Conservation (phyloP, 2,888 invertebrate species). For the Axea sp. region DNA sequence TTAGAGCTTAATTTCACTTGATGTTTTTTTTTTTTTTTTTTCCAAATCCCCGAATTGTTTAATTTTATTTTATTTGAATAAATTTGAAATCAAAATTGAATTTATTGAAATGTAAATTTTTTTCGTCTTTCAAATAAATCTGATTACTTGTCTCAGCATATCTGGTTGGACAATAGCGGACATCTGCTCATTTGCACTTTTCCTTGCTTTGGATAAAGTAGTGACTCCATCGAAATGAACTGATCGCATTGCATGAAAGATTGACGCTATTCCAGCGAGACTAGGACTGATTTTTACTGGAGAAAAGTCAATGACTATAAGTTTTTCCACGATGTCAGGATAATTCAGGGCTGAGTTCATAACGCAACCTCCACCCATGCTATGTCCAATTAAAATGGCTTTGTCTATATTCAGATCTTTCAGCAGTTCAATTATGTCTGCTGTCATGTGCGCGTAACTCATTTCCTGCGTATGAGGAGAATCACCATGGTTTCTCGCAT, state of each 20-base stretch:
- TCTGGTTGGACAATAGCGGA: conserved; percentile 81
- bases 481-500: conserved; percentile 97
- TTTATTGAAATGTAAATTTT: too few relatives aligned
- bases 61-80: too few relatives aligned
- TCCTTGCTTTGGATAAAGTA: conserved; percentile 86
- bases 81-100: too few relatives aligned
- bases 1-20: too few relatives aligned
- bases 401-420: conserved; percentile 83
- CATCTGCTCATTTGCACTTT: conserved; percentile 84
- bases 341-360: conserved; percentile 90
- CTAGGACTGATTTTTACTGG: conserved; percentile 84
- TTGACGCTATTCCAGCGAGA: conserved; percentile 82
- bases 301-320: conserved; percentile 87
- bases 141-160: conserved; percentile 81
- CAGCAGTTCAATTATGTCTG: conserved; percentile 86
- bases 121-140: too few relatives aligned
- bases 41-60: too few relatives aligned
- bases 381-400: conserved; percentile 90
- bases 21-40: too few relatives aligned
- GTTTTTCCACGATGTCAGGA: conserved; percentile 83
- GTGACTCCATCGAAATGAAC: conserved; percentile 83
- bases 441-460: conserved; percentile 86
- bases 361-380: conserved; percentile 96
- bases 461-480: conserved; percentile 89
- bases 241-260: conserved; percentile 85